These are phyloP conservation scores for Armadillidium nasatum DNA, from an alignment of 1,140 invertebrate genomes.

Conservation along the genomic window DNA sequence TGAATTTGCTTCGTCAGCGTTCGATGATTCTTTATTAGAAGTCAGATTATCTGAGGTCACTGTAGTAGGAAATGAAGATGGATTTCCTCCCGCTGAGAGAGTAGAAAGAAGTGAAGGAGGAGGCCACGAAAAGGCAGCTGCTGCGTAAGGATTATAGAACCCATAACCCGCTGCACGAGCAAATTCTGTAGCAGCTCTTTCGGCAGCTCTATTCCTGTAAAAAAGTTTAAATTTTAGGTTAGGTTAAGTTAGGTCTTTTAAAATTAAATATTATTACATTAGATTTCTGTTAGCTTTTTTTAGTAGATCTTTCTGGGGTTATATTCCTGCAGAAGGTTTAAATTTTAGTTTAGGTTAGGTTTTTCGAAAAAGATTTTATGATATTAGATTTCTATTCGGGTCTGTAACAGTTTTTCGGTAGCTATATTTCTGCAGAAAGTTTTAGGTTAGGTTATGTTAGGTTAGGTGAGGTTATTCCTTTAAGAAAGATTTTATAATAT, in stretches of 20 bases:
- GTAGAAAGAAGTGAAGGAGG: conserved; percentile 42
- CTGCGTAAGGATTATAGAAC: conserved; percentile 58
- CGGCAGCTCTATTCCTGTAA: conserved; percentile 76
- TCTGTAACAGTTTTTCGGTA: conserved; percentile 85
- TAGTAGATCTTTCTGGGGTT: too few species aligned
- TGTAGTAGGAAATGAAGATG: conserved; percentile 24
- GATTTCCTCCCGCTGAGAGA: conserved; percentile 34
- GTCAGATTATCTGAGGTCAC: not conserved
- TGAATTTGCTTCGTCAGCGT: not conserved
- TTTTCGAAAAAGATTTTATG: too few species aligned
- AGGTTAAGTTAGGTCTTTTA: too few species aligned
- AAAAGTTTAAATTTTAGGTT: not conserved
- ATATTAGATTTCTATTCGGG: too few species aligned
- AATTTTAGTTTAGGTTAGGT: too few species aligned
- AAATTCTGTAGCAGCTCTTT: conserved; percentile 88
- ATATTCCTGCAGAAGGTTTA: too few species aligned
- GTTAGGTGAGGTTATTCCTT: too few species aligned
- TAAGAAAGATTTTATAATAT: too few species aligned
- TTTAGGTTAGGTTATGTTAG: too few species aligned
- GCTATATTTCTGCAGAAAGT: conserved; percentile 67
- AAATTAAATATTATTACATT: too few species aligned
- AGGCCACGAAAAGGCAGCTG: conserved; percentile 47
- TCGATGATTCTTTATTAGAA: not conserved
- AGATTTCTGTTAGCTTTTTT: too few species aligned
- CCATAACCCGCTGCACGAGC: conserved; percentile 84